phyloP scores from a whole-genome alignment of 1,140 invertebrate species.

The Drosophila pectinifera region DNA sequence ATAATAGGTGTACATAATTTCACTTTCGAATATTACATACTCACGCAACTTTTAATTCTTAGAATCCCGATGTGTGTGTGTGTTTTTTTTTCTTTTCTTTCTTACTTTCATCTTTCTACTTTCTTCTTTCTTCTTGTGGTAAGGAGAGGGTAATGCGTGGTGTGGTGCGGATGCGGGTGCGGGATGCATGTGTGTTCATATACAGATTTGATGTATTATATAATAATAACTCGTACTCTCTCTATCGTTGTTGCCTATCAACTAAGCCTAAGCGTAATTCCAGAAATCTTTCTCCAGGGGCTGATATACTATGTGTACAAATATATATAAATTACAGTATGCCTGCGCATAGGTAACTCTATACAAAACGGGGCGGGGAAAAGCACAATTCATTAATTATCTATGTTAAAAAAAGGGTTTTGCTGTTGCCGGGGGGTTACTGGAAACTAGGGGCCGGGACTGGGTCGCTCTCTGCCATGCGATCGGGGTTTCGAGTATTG shows the following conservation, averaged over 20 bases:
- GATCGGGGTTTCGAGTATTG: slow-evolving; percentile 39
- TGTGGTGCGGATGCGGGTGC: slow-evolving; percentile 3
- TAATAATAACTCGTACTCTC: slow-evolving; percentile 71
- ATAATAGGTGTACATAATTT: slow-evolving; percentile 52
- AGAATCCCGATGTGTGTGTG: slow-evolving; percentile 54
- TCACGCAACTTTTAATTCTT: slow-evolving; percentile 52
- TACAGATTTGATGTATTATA: slow-evolving; percentile 67
- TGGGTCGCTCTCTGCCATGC: slow-evolving; percentile 4
- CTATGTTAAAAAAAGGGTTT: slow-evolving; percentile 20
- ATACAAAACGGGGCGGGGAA: slow-evolving; percentile 38
- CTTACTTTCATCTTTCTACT: too few species aligned
- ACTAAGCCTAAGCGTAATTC: slow-evolving; percentile 74
- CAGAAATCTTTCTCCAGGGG: slow-evolving; percentile 56
- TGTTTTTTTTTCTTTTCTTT: background rate
- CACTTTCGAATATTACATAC: slow-evolving; percentile 60
- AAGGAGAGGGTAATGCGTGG: background rate
- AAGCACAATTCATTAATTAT: slow-evolving; percentile 38
- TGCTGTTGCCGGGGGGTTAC: background rate
- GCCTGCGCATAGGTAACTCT: slow-evolving; percentile 42
- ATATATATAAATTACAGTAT: slow-evolving; percentile 58
- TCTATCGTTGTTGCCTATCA: slow-evolving; percentile 37
- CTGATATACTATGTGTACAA: slow-evolving; percentile 34
- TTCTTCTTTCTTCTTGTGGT: background rate
- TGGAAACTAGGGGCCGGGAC: background rate
- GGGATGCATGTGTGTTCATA: slow-evolving; percentile 37